Conservation (phyloP, 2,888 invertebrate species). For the Dermolepida albohirtum region DNA sequence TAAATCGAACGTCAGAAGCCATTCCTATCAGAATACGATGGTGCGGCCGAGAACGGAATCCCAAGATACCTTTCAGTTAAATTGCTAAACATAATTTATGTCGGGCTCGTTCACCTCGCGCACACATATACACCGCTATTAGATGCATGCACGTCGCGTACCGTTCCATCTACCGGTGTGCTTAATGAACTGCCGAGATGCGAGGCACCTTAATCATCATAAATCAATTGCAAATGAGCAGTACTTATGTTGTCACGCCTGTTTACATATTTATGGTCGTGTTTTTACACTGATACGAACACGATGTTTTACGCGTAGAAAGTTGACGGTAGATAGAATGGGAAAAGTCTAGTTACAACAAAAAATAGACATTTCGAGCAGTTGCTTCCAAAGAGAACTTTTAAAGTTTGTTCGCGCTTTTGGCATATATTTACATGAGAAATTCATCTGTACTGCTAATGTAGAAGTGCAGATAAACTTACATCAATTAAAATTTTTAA, state of each 20-base stretch:
- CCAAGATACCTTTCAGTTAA: slow-evolving; percentile 48
- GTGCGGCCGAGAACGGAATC: slow-evolving; percentile 37
- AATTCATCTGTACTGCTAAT: too few relatives aligned
- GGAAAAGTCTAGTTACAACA: not conserved
- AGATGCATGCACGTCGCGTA: slow-evolving; percentile 38
- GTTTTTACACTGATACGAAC: slow-evolving; percentile 31
- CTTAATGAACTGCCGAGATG: slow-evolving; percentile 48
- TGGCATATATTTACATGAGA: too few relatives aligned
- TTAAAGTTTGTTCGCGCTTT: too few relatives aligned
- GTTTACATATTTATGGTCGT: slow-evolving; percentile 35
- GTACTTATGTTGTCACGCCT: slow-evolving; percentile 38
- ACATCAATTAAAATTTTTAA: too few relatives aligned
- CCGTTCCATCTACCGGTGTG: slow-evolving; percentile 43
- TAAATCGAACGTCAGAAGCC: slow-evolving; percentile 43
- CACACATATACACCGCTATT: slow-evolving; percentile 37
- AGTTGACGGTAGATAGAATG: not conserved
- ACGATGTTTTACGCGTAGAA: not conserved
- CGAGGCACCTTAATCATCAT: slow-evolving; percentile 49
- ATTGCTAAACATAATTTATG: slow-evolving; percentile 52
- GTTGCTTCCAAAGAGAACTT: too few relatives aligned
- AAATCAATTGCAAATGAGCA: slow-evolving; percentile 47
- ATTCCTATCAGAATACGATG: slow-evolving; percentile 33
- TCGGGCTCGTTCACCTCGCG: slow-evolving; percentile 40
- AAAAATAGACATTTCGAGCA: too few relatives aligned
- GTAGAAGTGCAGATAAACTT: too few relatives aligned